Evolutionary conservation across 1,140 invertebrate genomes (phyloP).

Genomic region (Lepidurus arcticus): DNA sequence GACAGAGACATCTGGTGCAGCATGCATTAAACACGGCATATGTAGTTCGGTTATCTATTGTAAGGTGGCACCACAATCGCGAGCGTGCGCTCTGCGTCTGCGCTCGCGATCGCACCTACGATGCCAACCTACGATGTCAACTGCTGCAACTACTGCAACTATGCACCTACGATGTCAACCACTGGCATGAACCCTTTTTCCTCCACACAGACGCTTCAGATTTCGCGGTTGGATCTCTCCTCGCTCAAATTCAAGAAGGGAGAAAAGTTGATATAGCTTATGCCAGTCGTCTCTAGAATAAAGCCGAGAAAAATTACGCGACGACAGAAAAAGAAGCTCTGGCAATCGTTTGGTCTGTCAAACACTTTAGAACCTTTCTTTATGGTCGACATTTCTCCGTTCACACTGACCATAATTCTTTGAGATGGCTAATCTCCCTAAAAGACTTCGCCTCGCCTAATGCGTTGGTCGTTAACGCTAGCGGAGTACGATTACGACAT

Average conservation of each 20-base stretch:
- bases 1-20: too few species aligned
- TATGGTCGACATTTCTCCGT: constrained; percentile 46
- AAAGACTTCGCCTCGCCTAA: constrained; percentile 39
- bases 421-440: constrained; percentile 43
- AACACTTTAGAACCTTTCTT: constrained; percentile 43
- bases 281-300: constrained; percentile 44
- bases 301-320: constrained; percentile 44
- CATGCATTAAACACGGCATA: too few species aligned
- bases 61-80: too few species aligned
- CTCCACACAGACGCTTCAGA: constrained; percentile 25
- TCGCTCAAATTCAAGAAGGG: constrained; percentile 41
- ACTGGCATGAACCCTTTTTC: constrained; percentile 7
- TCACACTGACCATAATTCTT: constrained; percentile 45
- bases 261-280: constrained; percentile 46
- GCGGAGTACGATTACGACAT: too few species aligned
- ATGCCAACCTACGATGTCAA: too few species aligned
- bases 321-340: constrained; percentile 48
- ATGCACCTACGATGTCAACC: too few species aligned
- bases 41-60: too few species aligned
- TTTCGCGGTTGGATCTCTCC: constrained; percentile 25
- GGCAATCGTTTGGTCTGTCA: constrained; percentile 43
- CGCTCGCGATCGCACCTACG: too few species aligned
- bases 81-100: too few species aligned
- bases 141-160: too few species aligned
- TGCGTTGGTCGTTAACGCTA: too few species aligned